phyloP scores from a whole-genome alignment of 2,797 vertebrate species.

The Corythornis leucogaster region DNA sequence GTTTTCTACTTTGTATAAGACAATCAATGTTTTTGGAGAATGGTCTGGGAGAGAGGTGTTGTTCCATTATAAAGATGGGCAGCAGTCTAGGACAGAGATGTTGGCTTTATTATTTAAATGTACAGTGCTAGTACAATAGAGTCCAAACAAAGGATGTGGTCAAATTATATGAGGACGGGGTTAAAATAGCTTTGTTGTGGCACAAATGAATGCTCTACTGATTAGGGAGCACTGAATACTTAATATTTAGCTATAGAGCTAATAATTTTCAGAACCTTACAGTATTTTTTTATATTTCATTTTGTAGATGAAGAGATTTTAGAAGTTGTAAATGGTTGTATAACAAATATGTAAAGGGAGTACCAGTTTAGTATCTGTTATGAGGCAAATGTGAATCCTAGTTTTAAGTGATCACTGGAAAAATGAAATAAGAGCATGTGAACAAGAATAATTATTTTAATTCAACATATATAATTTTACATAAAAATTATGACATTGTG shows the following conservation, averaged over 20 bases:
- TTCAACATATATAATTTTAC: not conserved
- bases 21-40: not conserved
- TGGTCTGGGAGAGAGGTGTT: not conserved
- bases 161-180: not conserved
- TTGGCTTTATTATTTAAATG: not conserved
- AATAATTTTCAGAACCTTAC: not conserved
- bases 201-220: not conserved
- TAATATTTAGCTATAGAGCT: not conserved
- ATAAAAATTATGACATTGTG: slow-evolving; percentile 15
- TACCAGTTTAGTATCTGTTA: not conserved
- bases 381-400: not conserved
- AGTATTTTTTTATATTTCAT: not conserved
- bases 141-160: not conserved
- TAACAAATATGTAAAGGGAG: not conserved
- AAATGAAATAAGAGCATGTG: not conserved
- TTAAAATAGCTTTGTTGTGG: not conserved
- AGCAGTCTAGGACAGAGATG: not conserved
- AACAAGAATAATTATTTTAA: slow-evolving; percentile 47
- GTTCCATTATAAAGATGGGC: not conserved
- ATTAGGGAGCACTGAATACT: not conserved
- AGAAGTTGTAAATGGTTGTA: not conserved
- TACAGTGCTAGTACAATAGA: not conserved
- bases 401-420: slow-evolving; percentile 24
- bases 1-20: not conserved
- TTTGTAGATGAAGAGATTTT: not conserved